These are phyloP conservation scores for Clarias macrocephalus DNA, from an alignment of 2,113 vertebrate genomes.

Conservation along the genomic window DNA sequence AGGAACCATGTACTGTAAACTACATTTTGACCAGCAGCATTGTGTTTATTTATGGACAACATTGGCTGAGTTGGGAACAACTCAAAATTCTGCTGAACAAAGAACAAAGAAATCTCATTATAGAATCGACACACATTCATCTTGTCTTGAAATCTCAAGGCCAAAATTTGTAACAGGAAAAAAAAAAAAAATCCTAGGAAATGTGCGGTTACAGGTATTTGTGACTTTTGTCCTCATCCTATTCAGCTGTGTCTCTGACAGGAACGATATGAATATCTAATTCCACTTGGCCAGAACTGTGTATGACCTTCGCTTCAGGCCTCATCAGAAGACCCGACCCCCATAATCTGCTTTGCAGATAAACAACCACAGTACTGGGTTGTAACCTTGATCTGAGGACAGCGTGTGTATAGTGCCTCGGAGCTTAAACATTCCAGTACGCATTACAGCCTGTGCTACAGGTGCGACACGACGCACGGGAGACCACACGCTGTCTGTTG, in stretches of 20 bases:
- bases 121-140: not conserved
- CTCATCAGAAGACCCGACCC: not conserved
- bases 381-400: constrained; percentile 31
- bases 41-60: too few species aligned
- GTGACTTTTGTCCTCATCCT: not conserved
- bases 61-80: not conserved
- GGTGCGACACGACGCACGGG: not conserved
- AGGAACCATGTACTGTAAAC: too few species aligned
- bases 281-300: constrained; percentile 11
- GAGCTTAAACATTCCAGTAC: constrained; percentile 12
- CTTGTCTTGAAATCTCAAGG: constrained; percentile 6
- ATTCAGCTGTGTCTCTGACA: not conserved
- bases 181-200: not conserved
- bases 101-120: not conserved
- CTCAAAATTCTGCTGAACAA: not conserved
- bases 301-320: constrained; percentile 10
- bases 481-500: not conserved
- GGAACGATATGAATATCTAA: constrained; percentile 20
- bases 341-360: not conserved
- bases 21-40: not conserved
- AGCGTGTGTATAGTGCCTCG: not conserved
- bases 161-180: not conserved
- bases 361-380: not conserved
- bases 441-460: not conserved
- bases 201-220: not conserved